phyloP scores from a whole-genome alignment of 1,140 invertebrate genomes.

The Phymastichus coffea region DNA sequence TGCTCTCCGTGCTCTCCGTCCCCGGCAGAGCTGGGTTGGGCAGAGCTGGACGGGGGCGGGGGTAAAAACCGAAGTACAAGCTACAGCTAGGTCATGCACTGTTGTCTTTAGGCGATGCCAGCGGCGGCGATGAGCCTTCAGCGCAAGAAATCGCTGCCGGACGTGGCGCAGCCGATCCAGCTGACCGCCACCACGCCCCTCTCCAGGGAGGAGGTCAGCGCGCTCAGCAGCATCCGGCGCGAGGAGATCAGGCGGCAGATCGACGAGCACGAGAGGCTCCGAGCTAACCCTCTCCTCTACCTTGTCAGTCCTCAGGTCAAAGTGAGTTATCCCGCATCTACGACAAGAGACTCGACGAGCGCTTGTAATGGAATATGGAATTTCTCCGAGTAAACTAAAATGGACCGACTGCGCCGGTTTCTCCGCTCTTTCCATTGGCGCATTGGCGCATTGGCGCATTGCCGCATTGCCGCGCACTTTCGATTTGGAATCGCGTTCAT shows the following conservation, averaged over 20 bases:
- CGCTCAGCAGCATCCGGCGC: conserved; percentile 86
- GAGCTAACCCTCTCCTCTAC: conserved; percentile 92
- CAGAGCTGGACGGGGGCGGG: no score
- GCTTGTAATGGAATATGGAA: background rate
- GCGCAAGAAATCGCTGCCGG: conserved; percentile 93
- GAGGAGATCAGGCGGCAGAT: conserved; percentile 89
- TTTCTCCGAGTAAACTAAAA: background rate
- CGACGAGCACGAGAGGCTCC: conserved; percentile 87
- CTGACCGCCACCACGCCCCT: conserved; percentile 70
- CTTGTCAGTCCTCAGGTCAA: conserved; percentile 95
- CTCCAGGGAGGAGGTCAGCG: conserved; percentile 92
- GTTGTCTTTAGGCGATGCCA: conserved; percentile 65
- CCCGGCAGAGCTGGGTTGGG: no score
- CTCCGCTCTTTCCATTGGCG: background rate
- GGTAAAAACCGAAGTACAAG: no score
- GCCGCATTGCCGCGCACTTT: no score
- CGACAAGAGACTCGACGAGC: background rate
- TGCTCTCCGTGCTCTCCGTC: conserved; percentile 20
- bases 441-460: no score
- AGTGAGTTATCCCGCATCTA: conserved; percentile 65
- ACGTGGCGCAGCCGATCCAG: conserved; percentile 79
- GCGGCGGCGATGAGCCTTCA: conserved; percentile 71
- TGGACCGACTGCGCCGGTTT: background rate
- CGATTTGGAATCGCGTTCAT: no score
- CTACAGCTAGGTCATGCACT: no score